These are phyloP conservation scores for Teleogryllus oceanicus DNA, from an alignment of 2,888 invertebrate species.

Conservation along the genomic window DNA sequence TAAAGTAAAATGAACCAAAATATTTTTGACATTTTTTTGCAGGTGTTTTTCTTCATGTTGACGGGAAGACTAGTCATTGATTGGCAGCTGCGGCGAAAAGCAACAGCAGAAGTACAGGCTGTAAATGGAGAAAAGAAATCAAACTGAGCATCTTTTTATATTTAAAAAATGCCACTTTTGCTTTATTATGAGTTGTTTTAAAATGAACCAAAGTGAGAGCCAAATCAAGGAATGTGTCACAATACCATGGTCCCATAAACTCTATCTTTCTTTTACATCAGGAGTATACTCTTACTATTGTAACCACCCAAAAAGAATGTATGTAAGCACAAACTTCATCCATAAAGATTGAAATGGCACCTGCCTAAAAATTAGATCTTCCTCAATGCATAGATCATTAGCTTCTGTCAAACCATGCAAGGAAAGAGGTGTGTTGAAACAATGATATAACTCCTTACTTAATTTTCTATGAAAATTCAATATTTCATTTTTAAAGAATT, in stretches of 20 bases:
- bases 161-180: neutral
- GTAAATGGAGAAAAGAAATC: constrained; percentile 51
- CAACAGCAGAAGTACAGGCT: constrained; percentile 47
- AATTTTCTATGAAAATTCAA: neutral
- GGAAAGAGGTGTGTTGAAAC: neutral
- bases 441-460: neutral
- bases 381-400: neutral
- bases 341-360: too few relatives aligned
- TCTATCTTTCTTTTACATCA: neutral
- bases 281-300: too few relatives aligned
- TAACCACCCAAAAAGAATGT: too few relatives aligned
- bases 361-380: neutral
- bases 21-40: constrained; percentile 37
- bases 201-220: neutral
- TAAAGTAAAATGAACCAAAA: neutral
- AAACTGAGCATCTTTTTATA: constrained; percentile 45
- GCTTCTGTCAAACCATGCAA: neutral
- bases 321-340: too few relatives aligned
- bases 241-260: neutral
- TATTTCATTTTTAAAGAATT: neutral
- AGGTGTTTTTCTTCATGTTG: constrained; percentile 85
- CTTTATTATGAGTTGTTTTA: neutral
- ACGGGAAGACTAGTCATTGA: constrained; percentile 84
- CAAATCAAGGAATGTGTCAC: constrained; percentile 11
- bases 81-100: constrained; percentile 58